These are phyloP conservation scores for Hanleya hanleyi DNA, from an alignment of 2,888 invertebrate species.

Conservation along the genomic window DNA sequence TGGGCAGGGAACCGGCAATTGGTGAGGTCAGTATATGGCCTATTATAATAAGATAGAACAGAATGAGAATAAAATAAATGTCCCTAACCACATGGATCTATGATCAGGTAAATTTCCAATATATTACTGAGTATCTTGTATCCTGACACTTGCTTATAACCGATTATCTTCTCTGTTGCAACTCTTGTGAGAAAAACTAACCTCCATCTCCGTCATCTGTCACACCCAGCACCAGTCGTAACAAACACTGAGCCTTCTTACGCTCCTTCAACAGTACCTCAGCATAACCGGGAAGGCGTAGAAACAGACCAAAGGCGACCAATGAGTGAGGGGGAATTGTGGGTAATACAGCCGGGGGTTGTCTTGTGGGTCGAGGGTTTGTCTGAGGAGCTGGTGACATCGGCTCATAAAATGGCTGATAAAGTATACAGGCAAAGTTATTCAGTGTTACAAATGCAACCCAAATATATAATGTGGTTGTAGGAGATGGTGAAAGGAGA, in stretches of 20 bases:
- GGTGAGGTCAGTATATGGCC: constrained; percentile 82
- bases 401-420: constrained; percentile 53
- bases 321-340: constrained; percentile 88
- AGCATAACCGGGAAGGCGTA: constrained; percentile 92
- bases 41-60: constrained; percentile 48
- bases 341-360: constrained; percentile 49
- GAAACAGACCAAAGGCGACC: constrained; percentile 90
- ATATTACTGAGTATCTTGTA: no score
- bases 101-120: no score
- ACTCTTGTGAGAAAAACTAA: constrained; percentile 74
- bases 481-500: neutral
- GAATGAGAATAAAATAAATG: no score
- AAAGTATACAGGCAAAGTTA: no score
- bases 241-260: constrained; percentile 85
- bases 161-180: no score
- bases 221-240: constrained; percentile 90
- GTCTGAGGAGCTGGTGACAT: constrained; percentile 53
- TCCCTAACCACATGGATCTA: no score
- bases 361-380: constrained; percentile 54
- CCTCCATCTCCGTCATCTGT: constrained; percentile 94
- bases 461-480: neutral
- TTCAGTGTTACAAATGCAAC: no score
- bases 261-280: constrained; percentile 90
- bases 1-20: constrained; percentile 79
- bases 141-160: no score